Evolutionary conservation across 2,113 vertebrate genomes (phyloP).

Genomic region (Chrysemys picta): DNA sequence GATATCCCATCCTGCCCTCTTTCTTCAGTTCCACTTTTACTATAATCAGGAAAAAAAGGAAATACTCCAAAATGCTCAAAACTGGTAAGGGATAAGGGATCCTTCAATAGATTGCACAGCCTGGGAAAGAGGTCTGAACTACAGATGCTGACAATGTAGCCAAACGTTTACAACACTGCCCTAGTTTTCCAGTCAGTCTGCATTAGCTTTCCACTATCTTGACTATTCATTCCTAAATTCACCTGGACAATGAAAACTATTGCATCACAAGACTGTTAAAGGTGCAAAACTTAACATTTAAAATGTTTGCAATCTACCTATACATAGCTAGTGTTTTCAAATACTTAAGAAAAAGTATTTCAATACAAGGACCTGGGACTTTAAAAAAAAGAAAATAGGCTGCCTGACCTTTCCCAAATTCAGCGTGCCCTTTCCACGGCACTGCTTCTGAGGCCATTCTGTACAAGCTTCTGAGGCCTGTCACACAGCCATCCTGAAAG

Average conservation of each 20-base stretch:
- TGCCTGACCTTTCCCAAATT: constrained; percentile 13
- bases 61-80: not conserved
- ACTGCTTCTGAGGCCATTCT: constrained; percentile 54
- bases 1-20: not conserved
- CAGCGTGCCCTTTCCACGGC: constrained; percentile 40
- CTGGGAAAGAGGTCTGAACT: not conserved
- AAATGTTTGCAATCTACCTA: not conserved
- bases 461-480: constrained; percentile 37
- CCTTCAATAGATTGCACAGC: not conserved
- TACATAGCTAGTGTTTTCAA: not conserved
- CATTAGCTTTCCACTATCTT: constrained; percentile 5
- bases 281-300: fast-evolving
- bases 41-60: not conserved
- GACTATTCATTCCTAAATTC: not conserved
- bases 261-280: not conserved
- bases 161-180: not conserved
- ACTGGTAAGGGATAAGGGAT: not conserved
- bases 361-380: not conserved
- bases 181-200: constrained; percentile 27
- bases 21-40: not conserved
- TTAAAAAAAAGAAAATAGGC: not conserved
- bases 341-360: not conserved
- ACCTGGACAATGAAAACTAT: constrained; percentile 10
- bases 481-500: constrained; percentile 63
- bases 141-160: not conserved